Base-by-base conservation (phyloP, 2,888 invertebrate genomes). In the Crioceris asparagi region DNA sequence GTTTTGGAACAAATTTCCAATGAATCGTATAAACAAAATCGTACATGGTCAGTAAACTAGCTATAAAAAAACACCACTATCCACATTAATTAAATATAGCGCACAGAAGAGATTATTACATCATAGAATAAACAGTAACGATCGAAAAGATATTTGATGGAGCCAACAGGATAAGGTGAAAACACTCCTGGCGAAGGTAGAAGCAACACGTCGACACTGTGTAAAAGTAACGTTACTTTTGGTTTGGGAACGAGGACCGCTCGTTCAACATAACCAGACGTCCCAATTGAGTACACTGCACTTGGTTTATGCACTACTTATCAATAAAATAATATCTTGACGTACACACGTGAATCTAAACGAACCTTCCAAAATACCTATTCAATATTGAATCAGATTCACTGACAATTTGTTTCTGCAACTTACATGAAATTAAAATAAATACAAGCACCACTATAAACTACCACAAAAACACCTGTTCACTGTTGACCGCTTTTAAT, bases 401-500 rank as follows among this genome's bases (percentile, higher is more conserved):
- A 49, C 49, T 50, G 49, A 50, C 38, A 45, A 40, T 44, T 12
- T 29, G 11, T 21, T 32, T 32, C 15, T 27, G 12, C 27, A 15
- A 15, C n/a, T n/a, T n/a, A n/a, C n/a, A 21, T 6, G 21, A 27
- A 25, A 43, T 23, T 38, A 29, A 29, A 39, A 21, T 18, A 29
- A 39, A 38, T 40, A 40, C 29, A 38, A 12, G 23, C 43, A 40
- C 46, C 46, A 44, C 45, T 46, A 57, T 54, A 54, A 56, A 57
- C 57, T 56, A 56, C 57, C 60, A 58, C 58, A 62, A 62, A 62
- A 62, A 62, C 62, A 62, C 63, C 64, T 64, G 63, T 61, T 60
- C 56, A 59, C 56, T 53, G 61, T 60, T 64, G 65, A 65, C 65
- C 64, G 64, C 64, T 65, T 65, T 65, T 62, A 63, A 60, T 62